A percentile compares a stretch with the other conserved stretches of the same genome.
phyloP scores from a whole-genome alignment of 2,113 vertebrate genomes.

The Cyprinus carpio region DNA sequence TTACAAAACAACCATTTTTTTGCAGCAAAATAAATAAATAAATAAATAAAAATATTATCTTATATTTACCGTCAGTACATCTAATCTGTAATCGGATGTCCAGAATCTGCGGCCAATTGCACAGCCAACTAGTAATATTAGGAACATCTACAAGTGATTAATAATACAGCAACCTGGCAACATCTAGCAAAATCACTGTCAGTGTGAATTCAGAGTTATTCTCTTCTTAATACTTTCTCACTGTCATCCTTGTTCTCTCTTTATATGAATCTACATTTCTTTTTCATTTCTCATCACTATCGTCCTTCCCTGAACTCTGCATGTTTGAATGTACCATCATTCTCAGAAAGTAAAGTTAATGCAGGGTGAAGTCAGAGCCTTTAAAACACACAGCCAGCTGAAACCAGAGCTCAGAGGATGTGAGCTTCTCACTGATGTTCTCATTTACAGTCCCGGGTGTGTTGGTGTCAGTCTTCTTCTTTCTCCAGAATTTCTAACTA shows the following conservation, averaged over 20 bases:
- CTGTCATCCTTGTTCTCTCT: neutral
- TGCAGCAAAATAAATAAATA: too few species aligned
- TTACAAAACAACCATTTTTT: too few species aligned
- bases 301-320: neutral
- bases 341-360: slow-evolving; percentile 1
- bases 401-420: slow-evolving; percentile 30
- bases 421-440: slow-evolving; percentile 9
- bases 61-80: neutral
- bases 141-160: neutral
- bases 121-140: neutral
- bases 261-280: neutral
- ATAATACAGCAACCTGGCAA: neutral
- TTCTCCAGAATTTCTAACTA: slow-evolving; percentile 45
- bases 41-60: neutral
- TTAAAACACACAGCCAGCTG: slow-evolving; percentile 6
- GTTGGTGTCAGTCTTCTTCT: slow-evolving; percentile 10
- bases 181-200: slow-evolving; percentile 7
- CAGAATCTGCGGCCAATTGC: neutral
- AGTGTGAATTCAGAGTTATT: neutral
- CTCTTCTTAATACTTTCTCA: neutral
- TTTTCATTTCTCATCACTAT: slow-evolving; percentile 1
- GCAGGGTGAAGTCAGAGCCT: neutral
- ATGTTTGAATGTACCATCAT: neutral
- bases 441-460: slow-evolving; percentile 6
- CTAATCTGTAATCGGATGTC: neutral